Evolutionary conservation across 2,113 vertebrate genomes (phyloP).

Genomic region (Morone chrysops): DNA sequence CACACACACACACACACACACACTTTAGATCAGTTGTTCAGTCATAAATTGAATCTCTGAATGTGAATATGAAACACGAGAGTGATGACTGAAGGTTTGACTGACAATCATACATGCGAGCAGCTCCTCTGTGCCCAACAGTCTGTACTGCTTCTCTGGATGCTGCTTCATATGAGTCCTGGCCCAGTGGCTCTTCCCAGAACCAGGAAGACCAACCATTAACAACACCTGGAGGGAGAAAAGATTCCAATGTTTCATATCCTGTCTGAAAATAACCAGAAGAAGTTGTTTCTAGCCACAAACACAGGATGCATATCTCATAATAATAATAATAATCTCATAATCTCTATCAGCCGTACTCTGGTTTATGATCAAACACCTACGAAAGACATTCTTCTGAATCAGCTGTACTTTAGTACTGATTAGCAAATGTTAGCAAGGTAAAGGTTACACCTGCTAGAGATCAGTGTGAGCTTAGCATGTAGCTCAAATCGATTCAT

Average conservation of each 20-base stretch:
- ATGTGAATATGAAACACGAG: not conserved
- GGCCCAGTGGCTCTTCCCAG: conserved; percentile 92
- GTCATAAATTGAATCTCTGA: not conserved
- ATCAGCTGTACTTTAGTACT: too few relatives aligned
- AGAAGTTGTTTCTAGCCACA: too few relatives aligned
- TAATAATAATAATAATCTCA: too few relatives aligned
- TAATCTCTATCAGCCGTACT: too few relatives aligned
- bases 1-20: conserved; percentile 14
- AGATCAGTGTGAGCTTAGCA: too few relatives aligned
- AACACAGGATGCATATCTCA: not conserved
- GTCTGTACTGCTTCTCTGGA: conserved; percentile 86
- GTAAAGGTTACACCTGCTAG: too few relatives aligned
- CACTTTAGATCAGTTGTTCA: conserved; percentile 4
- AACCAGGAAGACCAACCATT: conserved; percentile 92
- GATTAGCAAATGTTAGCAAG: too few relatives aligned
- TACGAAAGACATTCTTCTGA: too few relatives aligned
- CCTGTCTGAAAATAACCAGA: not conserved
- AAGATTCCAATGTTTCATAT: not conserved
- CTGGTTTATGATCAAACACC: too few relatives aligned
- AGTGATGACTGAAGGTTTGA: conserved; percentile 13
- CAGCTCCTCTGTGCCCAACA: conserved; percentile 87
- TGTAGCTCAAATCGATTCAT: too few relatives aligned
- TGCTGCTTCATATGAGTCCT: conserved; percentile 84
- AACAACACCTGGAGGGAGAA: conserved; percentile 84
- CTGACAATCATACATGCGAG: conserved; percentile 89